phyloP scores from a whole-genome alignment of 2,113 vertebrate species.

The Scytalopus superciliaris region DNA sequence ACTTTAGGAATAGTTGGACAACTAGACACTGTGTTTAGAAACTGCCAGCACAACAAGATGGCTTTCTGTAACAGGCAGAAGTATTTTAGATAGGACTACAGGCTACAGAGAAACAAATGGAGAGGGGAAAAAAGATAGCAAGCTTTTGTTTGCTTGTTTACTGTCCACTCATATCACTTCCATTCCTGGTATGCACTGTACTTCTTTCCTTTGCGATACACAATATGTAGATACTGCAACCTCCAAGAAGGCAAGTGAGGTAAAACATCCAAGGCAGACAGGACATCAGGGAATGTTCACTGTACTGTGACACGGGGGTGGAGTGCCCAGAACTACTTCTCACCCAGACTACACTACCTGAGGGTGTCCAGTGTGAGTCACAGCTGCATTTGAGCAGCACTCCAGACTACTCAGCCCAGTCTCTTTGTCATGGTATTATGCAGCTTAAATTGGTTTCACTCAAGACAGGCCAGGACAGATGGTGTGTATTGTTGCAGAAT shows the following conservation, averaged over 20 bases:
- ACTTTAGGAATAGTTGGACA: neutral
- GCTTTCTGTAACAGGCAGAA: neutral
- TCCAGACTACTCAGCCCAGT: neutral
- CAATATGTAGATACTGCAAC: neutral
- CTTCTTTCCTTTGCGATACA: neutral
- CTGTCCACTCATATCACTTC: neutral
- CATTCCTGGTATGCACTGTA: neutral
- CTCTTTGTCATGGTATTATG: rapidly evolving
- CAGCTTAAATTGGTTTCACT: neutral
- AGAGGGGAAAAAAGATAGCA: neutral
- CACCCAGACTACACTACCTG: rapidly evolving
- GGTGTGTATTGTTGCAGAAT: neutral
- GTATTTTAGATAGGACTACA: neutral
- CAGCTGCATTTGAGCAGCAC: neutral
- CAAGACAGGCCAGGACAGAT: neutral
- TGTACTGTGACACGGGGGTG: rapidly evolving
- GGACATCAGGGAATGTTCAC: rapidly evolving
- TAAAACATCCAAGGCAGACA: neutral
- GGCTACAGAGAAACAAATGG: neutral
- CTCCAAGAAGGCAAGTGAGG: rapidly evolving
- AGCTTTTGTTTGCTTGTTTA: neutral
- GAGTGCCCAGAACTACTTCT: neutral
- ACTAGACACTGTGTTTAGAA: neutral
- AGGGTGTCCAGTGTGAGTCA: neutral
- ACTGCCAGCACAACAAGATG: neutral